These are phyloP conservation scores for Falco concolor DNA, from an alignment of 2,797 vertebrate species.

Conservation along the genomic window DNA sequence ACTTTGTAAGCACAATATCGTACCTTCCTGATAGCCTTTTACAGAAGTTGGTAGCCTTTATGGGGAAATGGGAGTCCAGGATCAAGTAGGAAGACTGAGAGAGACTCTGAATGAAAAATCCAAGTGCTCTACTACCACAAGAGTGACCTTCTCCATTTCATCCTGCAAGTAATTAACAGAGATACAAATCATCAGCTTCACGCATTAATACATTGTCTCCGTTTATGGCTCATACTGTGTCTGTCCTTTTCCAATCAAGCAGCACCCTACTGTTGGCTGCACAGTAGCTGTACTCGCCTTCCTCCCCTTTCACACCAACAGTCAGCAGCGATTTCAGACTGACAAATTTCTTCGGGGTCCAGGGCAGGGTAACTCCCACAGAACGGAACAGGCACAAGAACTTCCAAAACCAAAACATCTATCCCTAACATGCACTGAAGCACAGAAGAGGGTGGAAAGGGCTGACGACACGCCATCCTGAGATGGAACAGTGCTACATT, in stretches of 20 bases:
- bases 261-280: fast-evolving
- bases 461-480: background rate
- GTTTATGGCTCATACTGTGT: background rate
- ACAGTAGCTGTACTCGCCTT: background rate
- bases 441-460: background rate
- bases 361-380: background rate
- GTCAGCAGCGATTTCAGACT: background rate
- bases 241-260: background rate
- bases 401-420: background rate
- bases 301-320: background rate
- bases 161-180: background rate
- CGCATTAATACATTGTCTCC: background rate
- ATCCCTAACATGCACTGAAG: background rate
- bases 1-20: background rate
- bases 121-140: background rate
- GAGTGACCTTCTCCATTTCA: background rate
- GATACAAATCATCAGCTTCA: background rate
- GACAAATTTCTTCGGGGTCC: background rate
- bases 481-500: background rate
- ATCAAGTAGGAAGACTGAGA: background rate
- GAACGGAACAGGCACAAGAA: background rate
- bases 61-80: background rate
- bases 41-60: background rate
- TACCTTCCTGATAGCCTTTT: background rate
- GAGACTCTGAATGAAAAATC: background rate